phyloP scores from a whole-genome alignment of 2,797 vertebrate species.

The Odontamblyopus rebecca region DNA sequence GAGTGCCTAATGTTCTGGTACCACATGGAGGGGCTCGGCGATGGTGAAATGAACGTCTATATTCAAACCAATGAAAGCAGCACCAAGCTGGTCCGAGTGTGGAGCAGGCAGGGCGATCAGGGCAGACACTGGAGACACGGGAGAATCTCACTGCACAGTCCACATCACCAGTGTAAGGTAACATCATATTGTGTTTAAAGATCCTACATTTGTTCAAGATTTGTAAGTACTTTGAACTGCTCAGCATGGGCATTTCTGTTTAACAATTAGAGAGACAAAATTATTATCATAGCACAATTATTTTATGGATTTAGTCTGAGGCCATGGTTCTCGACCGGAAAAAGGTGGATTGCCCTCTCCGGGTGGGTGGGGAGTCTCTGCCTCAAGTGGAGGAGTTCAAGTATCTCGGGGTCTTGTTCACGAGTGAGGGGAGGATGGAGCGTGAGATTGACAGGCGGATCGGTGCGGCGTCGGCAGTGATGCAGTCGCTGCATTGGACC shows the following conservation, averaged over 20 bases:
- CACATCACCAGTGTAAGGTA: slow-evolving; percentile 67
- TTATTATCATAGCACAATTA: no score
- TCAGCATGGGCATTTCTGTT: not conserved
- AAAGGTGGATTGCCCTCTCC: no score
- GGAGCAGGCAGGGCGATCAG: slow-evolving; percentile 68
- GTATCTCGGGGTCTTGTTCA: no score
- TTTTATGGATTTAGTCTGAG: no score
- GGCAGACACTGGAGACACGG: slow-evolving; percentile 76
- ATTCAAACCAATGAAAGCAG: slow-evolving; percentile 37
- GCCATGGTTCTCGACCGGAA: no score
- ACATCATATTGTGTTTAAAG: not conserved
- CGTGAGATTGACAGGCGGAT: no score
- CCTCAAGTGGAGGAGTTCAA: no score
- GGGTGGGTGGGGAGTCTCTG: no score
- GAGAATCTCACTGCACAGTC: slow-evolving; percentile 66
- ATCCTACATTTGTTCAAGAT: not conserved
- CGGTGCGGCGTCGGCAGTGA: no score
- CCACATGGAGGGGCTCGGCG: slow-evolving; percentile 72
- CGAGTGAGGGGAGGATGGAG: no score
- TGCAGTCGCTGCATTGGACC: no score
- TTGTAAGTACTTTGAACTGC: no score
- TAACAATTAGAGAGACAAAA: not conserved
- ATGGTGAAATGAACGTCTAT: slow-evolving; percentile 68
- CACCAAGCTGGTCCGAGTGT: slow-evolving; percentile 33
- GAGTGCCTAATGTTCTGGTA: slow-evolving; percentile 82